Evolutionary conservation across 2,113 vertebrate species (phyloP).

Genomic region (Etia nguti): DNA sequence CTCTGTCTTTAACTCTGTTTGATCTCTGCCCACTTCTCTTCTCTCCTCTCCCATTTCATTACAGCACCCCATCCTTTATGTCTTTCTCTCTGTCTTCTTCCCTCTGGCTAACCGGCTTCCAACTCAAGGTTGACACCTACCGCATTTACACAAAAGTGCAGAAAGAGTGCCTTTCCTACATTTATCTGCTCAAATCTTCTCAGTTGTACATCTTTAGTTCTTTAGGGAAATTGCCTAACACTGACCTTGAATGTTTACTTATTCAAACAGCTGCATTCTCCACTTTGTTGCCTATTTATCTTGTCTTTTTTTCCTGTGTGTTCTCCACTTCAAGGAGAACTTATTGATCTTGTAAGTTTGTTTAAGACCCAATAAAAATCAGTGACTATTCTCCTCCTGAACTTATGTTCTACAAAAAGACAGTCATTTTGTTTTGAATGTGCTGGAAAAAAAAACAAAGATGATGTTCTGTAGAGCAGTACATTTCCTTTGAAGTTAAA

Average conservation of each 20-base stretch:
- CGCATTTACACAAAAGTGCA: neutral
- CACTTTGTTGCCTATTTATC: neutral
- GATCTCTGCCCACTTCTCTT: neutral
- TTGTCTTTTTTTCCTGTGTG: neutral
- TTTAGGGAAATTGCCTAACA: neutral
- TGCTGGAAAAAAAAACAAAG: neutral
- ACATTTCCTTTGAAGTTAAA: constrained; percentile 11
- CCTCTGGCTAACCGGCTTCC: neutral
- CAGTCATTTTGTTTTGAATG: neutral
- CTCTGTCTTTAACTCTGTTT: neutral
- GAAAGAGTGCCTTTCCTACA: neutral
- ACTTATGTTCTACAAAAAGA: neutral
- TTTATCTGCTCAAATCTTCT: neutral
- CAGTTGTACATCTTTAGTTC: neutral
- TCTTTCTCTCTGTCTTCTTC: neutral
- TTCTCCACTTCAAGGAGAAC: neutral
- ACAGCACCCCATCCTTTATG: neutral
- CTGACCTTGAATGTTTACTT: neutral
- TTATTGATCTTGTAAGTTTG: neutral
- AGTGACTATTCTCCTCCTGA: neutral
- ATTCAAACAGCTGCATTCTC: neutral
- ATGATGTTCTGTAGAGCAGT: neutral
- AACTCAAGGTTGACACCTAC: constrained; percentile 36
- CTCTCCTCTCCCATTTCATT: neutral
- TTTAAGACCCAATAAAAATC: neutral